Evolutionary conservation across 2,888 invertebrate species (phyloP), one percentile per base, ranked within the genome.

Genomic region (Drosophila koepferae): DNA sequence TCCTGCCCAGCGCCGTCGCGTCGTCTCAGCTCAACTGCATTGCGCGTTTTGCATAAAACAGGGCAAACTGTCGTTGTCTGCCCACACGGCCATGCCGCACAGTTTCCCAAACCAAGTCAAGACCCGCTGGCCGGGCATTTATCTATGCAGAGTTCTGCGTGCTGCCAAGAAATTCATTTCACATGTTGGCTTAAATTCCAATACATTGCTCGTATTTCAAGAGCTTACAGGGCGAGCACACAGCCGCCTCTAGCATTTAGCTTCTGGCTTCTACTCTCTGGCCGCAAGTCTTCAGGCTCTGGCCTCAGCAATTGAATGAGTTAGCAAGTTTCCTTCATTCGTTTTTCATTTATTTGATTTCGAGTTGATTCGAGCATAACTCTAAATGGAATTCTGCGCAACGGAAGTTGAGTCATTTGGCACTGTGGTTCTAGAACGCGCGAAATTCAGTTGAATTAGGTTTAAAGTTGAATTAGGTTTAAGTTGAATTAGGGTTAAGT

Each of bases 321-420:
- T 72, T 74, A 54, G 65, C 71, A 74, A 74, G 71, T 74, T 80
- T 65, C 55, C 68, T 56, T 77, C 53, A 66, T 80, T 82, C 73
- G 60, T 73, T 69, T 72, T 72, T 64, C 69, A 74, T 86, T 84
- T 78, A 80, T 75, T 81, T 74, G 54, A 68, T 77, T 86, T 43
- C 56, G 59, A 62, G 82, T 80, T 71, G 72, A 80, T 74, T 71
- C 82, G 64, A 80, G 77, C 77, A 70, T 43, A 70, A 56, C 69
- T 72, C 44, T 20, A 68, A 80, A 77, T 74, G 80, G 66, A 74
- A 80, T 85, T 68, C 63, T 67, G 56, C 68, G 60, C 72, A 64
- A 28, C 81, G 87, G 82, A 87, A 82, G 85, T 87, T 82, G 73
- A 81, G 55, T 82, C 72, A 75, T 56, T 60, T 40, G 31, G 65